Evolutionary conservation across 2,888 invertebrate genomes (phyloP).

Genomic region (Alviniconcha strummeri): DNA sequence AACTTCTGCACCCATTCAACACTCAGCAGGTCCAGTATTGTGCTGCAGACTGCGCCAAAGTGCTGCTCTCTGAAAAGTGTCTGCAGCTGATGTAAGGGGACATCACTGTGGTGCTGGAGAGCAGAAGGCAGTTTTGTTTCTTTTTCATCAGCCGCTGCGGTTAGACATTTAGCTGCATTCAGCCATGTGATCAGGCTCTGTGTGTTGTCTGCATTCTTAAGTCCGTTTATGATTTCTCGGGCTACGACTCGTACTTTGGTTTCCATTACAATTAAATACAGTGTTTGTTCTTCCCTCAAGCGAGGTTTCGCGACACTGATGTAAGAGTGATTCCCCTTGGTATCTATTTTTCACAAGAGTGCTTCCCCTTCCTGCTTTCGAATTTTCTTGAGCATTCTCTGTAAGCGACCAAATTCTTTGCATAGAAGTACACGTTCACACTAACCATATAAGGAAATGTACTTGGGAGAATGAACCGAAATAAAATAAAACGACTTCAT

Average conservation of each 20-base stretch:
- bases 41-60: slow-evolving; percentile 14
- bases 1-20: slow-evolving; percentile 29
- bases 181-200: slow-evolving; percentile 21
- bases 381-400: no score
- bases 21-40: slow-evolving; percentile 23
- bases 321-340: no score
- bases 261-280: not conserved
- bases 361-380: no score
- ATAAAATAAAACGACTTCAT: no score
- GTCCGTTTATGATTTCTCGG: slow-evolving; percentile 19
- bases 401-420: no score
- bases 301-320: no score
- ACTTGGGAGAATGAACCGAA: no score
- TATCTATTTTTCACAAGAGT: no score
- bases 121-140: not conserved
- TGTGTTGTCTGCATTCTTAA: slow-evolving; percentile 14
- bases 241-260: slow-evolving; percentile 17
- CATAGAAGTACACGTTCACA: no score
- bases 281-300: not conserved
- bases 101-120: slow-evolving; percentile 3
- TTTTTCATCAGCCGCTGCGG: not conserved
- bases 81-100: slow-evolving; percentile 8
- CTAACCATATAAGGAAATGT: no score
- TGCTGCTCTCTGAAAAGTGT: slow-evolving; percentile 10
- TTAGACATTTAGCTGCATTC: not conserved